Conservation (phyloP, 2,888 invertebrate genomes). For the Hoplodrina ambigua region DNA sequence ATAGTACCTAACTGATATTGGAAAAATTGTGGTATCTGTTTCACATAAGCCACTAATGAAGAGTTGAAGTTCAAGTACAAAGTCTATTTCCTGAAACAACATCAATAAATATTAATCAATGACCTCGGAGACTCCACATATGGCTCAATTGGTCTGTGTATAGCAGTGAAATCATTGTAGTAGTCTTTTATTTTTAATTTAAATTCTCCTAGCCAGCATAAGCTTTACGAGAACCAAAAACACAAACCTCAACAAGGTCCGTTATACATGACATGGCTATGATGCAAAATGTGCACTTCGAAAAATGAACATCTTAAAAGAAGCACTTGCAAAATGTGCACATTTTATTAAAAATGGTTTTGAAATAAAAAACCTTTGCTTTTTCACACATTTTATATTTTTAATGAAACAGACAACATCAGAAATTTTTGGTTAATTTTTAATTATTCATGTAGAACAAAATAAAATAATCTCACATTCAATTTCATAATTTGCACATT, state of each 20-base stretch:
- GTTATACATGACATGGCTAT: not conserved
- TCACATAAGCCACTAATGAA: not conserved
- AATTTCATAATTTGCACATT: not conserved
- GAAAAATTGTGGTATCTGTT: not conserved
- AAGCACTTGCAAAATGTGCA: no score
- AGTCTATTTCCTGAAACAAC: slow-evolving; percentile 23
- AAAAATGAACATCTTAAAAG: no score
- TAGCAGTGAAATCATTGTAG: not conserved
- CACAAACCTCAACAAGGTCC: not conserved
- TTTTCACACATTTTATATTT: no score
- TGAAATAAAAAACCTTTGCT: no score
- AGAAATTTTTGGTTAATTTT: no score
- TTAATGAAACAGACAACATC: no score
- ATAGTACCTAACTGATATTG: not conserved
- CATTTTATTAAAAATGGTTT: no score
- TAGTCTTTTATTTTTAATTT: not conserved
- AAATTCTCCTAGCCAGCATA: not conserved
- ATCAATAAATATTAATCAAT: slow-evolving; percentile 17
- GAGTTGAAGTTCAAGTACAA: slow-evolving; percentile 43
- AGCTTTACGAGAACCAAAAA: not conserved
- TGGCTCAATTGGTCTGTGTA: slow-evolving; percentile 15
- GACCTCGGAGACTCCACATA: not conserved
- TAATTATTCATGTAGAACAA: not conserved
- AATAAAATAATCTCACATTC: not conserved
- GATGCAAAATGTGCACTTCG: no score